phyloP scores from a whole-genome alignment of 2,888 invertebrate genomes.

The Belgica antarctica region DNA sequence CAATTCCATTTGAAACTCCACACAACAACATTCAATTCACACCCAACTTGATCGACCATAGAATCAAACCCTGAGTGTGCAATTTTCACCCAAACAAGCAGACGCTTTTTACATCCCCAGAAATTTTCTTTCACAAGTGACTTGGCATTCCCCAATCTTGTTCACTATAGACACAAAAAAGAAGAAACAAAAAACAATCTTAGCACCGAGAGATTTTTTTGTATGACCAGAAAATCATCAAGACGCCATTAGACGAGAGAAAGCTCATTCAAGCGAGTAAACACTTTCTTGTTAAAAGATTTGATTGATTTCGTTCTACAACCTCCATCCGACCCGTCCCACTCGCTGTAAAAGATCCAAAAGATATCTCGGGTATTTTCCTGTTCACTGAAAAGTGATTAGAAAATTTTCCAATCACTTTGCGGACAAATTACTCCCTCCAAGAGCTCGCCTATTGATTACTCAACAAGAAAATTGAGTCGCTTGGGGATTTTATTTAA shows the following conservation, averaged over 20 bases:
- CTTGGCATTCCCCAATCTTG: too few species aligned
- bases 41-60: too few species aligned
- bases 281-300: not conserved
- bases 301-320: not conserved
- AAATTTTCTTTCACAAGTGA: too few species aligned
- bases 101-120: too few species aligned
- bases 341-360: not conserved
- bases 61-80: too few species aligned
- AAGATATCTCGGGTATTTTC: not conserved
- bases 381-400: not conserved
- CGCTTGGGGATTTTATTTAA: too few species aligned
- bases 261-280: not conserved
- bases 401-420: not conserved
- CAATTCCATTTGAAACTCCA: too few species aligned
- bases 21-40: too few species aligned
- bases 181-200: not conserved
- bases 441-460: not conserved
- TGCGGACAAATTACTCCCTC: not conserved
- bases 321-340: too few species aligned
- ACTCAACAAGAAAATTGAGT: not conserved
- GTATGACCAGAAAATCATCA: not conserved
- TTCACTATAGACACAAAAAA: too few species aligned
- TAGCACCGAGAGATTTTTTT: not conserved
- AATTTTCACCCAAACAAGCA: too few species aligned
- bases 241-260: not conserved